These are phyloP conservation scores for Alviniconcha strummeri DNA, from an alignment of 2,888 invertebrate genomes.

Conservation along the genomic window DNA sequence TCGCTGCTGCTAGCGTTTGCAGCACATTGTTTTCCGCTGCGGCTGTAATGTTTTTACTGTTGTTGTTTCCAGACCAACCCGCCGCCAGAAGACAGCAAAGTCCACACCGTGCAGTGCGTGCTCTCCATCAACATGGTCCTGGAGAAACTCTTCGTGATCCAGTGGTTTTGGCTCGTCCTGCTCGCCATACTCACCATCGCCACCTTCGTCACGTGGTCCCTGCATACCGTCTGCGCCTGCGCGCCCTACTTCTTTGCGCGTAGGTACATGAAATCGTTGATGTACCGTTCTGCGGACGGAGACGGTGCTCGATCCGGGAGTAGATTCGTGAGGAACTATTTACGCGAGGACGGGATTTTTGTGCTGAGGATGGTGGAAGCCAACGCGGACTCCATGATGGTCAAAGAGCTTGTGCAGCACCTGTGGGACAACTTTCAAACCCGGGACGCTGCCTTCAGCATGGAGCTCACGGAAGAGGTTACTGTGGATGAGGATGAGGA, in stretches of 20 bases:
- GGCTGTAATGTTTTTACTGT: no score
- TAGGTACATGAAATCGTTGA: slow-evolving; percentile 31
- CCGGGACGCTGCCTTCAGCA: slow-evolving; percentile 12
- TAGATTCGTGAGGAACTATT: slow-evolving; percentile 32
- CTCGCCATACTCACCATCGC: slow-evolving; percentile 25
- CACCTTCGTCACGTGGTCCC: slow-evolving; percentile 33
- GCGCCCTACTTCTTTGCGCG: slow-evolving; percentile 34
- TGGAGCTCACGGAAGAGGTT: slow-evolving; percentile 15
- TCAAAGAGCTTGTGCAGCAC: slow-evolving; percentile 18
- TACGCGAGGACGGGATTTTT: slow-evolving; percentile 35
- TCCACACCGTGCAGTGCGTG: slow-evolving; percentile 33
- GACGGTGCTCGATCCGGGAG: background rate
- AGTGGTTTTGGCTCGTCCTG: slow-evolving; percentile 38
- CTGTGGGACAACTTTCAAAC: slow-evolving; percentile 27
- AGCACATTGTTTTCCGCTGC: no score
- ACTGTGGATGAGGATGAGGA: background rate
- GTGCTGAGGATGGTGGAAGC: slow-evolving; percentile 19
- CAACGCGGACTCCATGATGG: slow-evolving; percentile 19
- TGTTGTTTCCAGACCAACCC: no score
- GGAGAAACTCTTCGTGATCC: slow-evolving; percentile 38
- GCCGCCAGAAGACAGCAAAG: slow-evolving; percentile 11
- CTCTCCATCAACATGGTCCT: slow-evolving; percentile 36
- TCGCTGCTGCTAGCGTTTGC: no score
- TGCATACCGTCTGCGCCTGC: slow-evolving; percentile 28
- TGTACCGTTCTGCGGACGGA: slow-evolving; percentile 2